Conservation (phyloP, 2,113 vertebrate genomes). For the Tenrec ecaudatus region DNA sequence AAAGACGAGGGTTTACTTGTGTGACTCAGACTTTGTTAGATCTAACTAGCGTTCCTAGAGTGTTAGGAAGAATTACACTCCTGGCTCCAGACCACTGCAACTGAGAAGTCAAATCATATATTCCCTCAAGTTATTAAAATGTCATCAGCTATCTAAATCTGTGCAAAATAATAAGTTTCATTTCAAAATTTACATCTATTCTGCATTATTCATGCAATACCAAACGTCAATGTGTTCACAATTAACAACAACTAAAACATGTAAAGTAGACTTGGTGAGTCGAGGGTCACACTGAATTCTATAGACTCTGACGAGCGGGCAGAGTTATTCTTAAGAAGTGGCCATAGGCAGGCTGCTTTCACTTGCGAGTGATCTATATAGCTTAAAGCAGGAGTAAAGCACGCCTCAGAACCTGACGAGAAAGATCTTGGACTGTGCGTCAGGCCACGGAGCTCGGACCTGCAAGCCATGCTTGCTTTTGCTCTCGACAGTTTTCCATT, state of each 20-base stretch:
- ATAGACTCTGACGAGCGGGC: no score
- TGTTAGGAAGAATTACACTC: not conserved
- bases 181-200: conserved; percentile 32
- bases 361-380: not conserved
- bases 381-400: not conserved
- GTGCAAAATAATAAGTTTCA: not conserved
- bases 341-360: not conserved
- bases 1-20: not conserved
- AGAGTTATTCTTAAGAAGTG: not conserved
- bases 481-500: not conserved
- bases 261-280: not conserved
- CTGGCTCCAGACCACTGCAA: not conserved
- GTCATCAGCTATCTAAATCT: not conserved
- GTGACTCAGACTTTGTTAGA: not conserved
- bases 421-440: not conserved
- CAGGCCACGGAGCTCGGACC: not conserved
- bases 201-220: not conserved
- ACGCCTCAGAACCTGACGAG: not conserved
- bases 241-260: not conserved
- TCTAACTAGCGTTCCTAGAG: not conserved
- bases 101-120: conserved; percentile 11
- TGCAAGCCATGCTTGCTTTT: not conserved
- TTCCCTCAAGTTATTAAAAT: not conserved
- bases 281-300: not conserved
- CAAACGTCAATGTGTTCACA: not conserved